These are phyloP conservation scores for Takifugu bimaculatus DNA, from an alignment of 2,113 vertebrate species.

Conservation along the genomic window DNA sequence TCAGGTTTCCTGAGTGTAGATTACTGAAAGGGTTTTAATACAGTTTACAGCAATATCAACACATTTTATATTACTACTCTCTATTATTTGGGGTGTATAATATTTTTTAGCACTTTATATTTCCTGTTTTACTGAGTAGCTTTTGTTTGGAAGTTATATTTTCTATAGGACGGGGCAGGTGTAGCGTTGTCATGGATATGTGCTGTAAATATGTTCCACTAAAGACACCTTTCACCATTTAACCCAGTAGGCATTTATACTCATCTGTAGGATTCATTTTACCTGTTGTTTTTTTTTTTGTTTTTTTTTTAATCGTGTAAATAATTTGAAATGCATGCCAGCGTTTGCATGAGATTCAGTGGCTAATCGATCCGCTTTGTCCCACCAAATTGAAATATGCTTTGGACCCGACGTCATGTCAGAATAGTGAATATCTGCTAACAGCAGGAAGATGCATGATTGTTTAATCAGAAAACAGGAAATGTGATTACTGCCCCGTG, in stretches of 20 bases:
- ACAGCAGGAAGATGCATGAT: too few species aligned
- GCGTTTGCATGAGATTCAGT: conserved; percentile 49
- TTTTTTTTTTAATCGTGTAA: conserved; percentile 43
- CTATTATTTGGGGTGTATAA: conserved; percentile 33
- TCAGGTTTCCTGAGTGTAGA: conserved; percentile 33
- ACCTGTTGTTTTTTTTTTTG: background rate
- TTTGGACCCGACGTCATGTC: too few species aligned
- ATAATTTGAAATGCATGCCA: conserved; percentile 56
- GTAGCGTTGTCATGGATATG: conserved; percentile 17
- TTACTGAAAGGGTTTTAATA: conserved; percentile 19
- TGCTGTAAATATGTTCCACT: conserved; percentile 36
- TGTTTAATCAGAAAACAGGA: too few species aligned
- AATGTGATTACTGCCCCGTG: too few species aligned
- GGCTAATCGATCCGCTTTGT: conserved; percentile 4
- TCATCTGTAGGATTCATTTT: conserved; percentile 2
- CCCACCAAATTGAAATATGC: too few species aligned
- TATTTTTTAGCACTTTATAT: conserved; percentile 61
- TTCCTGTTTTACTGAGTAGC: conserved; percentile 27
- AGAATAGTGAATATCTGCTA: too few species aligned
- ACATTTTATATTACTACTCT: conserved; percentile 42
- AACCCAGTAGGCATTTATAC: conserved; percentile 15
- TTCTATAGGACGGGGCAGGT: conserved; percentile 14
- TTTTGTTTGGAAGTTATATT: conserved; percentile 23
- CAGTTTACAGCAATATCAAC: conserved; percentile 10
- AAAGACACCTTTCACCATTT: conserved; percentile 23